Evolutionary conservation across 2,797 vertebrate genomes (phyloP), one percentile per base, ranked within the genome.

Genomic region (Xyrichtys novacula): DNA sequence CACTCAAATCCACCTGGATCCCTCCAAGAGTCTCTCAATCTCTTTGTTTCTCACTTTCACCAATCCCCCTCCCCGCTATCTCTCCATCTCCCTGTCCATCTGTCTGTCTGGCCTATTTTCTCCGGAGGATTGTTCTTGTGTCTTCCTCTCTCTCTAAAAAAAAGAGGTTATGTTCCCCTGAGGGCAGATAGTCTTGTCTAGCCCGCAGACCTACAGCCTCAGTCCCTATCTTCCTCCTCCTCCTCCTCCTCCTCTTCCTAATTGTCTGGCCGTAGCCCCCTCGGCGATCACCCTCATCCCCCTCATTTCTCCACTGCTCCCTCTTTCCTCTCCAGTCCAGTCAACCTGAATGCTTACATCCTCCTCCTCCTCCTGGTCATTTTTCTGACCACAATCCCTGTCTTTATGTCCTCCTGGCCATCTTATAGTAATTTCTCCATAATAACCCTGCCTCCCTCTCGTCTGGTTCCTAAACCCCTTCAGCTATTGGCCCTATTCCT

Each of bases 151-250:
- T 70, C n/a, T n/a, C n/a, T 81, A 91, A 93, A 87, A 92, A 92
- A 91, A 90, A 65, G 54, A 60, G 34, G 58, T 42, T 80, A 65
- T 76, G 81, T 74, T 71, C 80, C 86, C 87, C 75, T 74, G 65
- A 87, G 85, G 87, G 62, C 32, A 89, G 90, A 94, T 92, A 92
- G 90, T 83, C 86, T 92, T 94, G 91, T 94, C 90, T 91, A 43
- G 81, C 91, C 88, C 66, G 71, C 86, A 92, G 85, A 83, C 84
- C 76, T 81, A 71, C 78, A 71, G 70, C 75, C 49, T 42, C 48
- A 43, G 66, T 81, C 84, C 72, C 76, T 78, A 85, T 81, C 78
- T 66, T 78, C 78, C 60, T 76, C 60, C 34, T 70, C 71, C 48
- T 67, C 67, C 73, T 62, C 76, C 53, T 70, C 66, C 61, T 76